phyloP scores from a whole-genome alignment of 2,113 vertebrate genomes.

The Dicrurus megarhynchus region DNA sequence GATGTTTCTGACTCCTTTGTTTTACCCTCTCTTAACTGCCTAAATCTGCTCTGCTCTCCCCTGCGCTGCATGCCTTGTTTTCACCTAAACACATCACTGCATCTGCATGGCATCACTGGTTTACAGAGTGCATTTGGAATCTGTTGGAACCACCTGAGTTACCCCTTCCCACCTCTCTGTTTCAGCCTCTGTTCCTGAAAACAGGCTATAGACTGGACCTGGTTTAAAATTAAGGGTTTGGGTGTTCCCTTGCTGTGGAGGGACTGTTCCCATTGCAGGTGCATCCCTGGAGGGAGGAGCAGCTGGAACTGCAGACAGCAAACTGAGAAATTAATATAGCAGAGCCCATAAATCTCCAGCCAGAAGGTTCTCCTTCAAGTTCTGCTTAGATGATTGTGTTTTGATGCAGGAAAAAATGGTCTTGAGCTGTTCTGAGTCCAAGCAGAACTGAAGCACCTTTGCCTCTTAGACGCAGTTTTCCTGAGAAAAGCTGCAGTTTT shows the following conservation, averaged over 20 bases:
- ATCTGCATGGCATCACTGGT: slow-evolving; percentile 13
- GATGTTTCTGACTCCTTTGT: not conserved
- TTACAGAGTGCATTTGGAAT: not conserved
- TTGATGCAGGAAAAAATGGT: not conserved
- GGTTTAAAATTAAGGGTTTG: not conserved
- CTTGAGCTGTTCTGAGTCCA: not conserved
- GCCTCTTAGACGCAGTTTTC: not conserved
- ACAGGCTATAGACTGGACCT: not conserved
- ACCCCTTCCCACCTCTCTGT: slow-evolving; percentile 25
- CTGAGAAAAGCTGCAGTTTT: not conserved
- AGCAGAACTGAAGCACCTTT: not conserved
- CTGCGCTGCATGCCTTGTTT: not conserved
- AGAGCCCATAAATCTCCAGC: not conserved
- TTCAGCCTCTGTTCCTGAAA: slow-evolving; percentile 49
- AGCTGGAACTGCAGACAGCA: not conserved
- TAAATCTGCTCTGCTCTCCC: not conserved
- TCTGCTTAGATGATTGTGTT: not conserved
- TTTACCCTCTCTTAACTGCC: not conserved
- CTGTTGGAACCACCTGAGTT: slow-evolving; percentile 27
- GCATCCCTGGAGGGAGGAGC: slow-evolving; percentile 3
- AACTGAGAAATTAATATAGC: not conserved
- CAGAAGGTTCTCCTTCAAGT: not conserved
- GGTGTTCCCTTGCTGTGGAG: not conserved
- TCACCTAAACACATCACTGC: not conserved
- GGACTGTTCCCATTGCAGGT: not conserved